Evolutionary conservation across 1,140 invertebrate species (phyloP), one percentile per base, ranked within the genome.

Genomic region (Dufourea novaeangliae): DNA sequence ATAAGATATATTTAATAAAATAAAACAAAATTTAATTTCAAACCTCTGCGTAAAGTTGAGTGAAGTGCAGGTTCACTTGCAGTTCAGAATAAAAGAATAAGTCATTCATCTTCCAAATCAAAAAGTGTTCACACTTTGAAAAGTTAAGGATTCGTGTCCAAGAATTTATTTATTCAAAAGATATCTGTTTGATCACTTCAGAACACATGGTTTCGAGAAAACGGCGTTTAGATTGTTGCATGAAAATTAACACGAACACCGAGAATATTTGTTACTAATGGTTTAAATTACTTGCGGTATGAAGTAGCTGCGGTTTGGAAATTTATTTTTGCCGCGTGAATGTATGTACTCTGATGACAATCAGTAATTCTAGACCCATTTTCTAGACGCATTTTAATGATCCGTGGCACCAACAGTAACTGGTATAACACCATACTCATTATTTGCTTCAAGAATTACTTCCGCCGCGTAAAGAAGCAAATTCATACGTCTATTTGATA

Each of bases 231-330:
- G 8, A 39, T 22, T 25, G 46, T 73, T 34, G 7, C 22, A 54
- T 22, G 46, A 32, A 74, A 74, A 74, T 74, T 74, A 56, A 56
- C 62, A 66, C 12, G 22, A 22, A 10, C 46, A n/a, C 46, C 27
- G 52, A 32, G 34, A 67, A 67, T 67, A 74, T 29, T 39, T 74
- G 54, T 67, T 39, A 14, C 50, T 12, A 41, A 41, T 56, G 71
- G 71, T 17, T 74, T 66, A 41, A 66, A 56, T 74, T 74, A 74
- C 71, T 27, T 74, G 71, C 25, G 71, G 46, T 66, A n/a, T 39
- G 12, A 37, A 56, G 34, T 22, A 27, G 59, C 27, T 66, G 61
- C n/a, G 46, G 71, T 66, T 56, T 41, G 5, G 27, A 41, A 39
- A 74, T 74, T 74, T 74, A 56, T 74, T 41, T 66, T 66, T 56